A percentile compares a stretch with the other conserved stretches of the same genome.
phyloP scores from a whole-genome alignment of 2,888 invertebrate genomes.

The Steinernema hermaphroditum region DNA sequence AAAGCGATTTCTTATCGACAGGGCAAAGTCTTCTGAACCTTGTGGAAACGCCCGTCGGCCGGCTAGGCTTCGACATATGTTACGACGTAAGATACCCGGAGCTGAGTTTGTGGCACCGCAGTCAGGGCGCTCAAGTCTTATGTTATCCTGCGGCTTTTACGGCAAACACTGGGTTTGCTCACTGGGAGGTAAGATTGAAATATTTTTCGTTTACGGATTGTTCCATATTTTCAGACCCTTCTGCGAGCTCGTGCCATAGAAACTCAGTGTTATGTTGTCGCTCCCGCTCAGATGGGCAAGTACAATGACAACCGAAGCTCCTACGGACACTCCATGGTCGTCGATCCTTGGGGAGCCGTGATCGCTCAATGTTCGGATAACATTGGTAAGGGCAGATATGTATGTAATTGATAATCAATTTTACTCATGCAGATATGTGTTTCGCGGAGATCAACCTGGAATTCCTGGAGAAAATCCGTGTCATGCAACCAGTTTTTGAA shows the following conservation, averaged over 20 bases:
- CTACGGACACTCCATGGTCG: slow-evolving; percentile 86
- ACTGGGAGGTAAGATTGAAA: slow-evolving; percentile 79
- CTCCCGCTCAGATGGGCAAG: slow-evolving; percentile 88
- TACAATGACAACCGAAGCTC: slow-evolving; percentile 84
- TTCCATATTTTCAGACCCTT: slow-evolving; percentile 70
- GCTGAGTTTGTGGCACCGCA: slow-evolving; percentile 76
- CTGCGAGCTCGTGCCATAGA: slow-evolving; percentile 89
- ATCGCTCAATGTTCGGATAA: slow-evolving; percentile 73
- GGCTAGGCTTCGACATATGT: slow-evolving; percentile 77
- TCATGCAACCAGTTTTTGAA: slow-evolving; percentile 82
- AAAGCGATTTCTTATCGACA: slow-evolving; percentile 79
- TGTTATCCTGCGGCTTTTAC: slow-evolving; percentile 96
- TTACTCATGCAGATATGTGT: slow-evolving; percentile 70
- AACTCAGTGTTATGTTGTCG: slow-evolving; percentile 91
- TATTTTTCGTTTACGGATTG: not conserved
- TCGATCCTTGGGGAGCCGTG: slow-evolving; percentile 90
- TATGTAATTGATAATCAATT: not conserved
- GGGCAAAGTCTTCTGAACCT: slow-evolving; percentile 78
- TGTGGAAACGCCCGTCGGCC: slow-evolving; percentile 80
- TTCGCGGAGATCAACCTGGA: slow-evolving; percentile 77
- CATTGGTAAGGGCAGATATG: slow-evolving; percentile 50
- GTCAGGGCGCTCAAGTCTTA: slow-evolving; percentile 80
- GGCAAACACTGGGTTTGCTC: slow-evolving; percentile 83
- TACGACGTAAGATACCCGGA: slow-evolving; percentile 92
- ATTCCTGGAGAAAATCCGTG: slow-evolving; percentile 74